Conservation (phyloP, 2,113 vertebrate species). For the Isichthys henryi region DNA sequence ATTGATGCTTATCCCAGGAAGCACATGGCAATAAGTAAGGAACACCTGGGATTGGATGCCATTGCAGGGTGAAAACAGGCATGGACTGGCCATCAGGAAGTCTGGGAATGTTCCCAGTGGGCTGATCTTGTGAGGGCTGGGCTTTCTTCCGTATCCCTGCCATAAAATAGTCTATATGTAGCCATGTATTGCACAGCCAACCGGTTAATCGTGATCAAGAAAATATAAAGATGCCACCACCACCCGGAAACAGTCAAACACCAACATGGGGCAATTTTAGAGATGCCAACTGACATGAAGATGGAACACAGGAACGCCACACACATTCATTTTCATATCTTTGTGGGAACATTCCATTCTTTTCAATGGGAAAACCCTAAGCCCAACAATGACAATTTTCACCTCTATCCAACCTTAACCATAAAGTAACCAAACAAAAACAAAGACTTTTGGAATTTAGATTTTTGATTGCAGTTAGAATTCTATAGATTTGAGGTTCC, state of each 20-base stretch:
- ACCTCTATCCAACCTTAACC: no score
- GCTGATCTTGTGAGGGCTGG: neutral
- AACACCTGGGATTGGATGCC: neutral
- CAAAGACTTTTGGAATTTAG: no score
- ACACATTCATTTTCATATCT: neutral
- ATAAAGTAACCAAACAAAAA: neutral
- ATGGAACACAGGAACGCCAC: neutral
- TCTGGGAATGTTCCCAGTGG: neutral
- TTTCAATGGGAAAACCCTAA: no score
- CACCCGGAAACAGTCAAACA: no score
- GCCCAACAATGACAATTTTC: no score
- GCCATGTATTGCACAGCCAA: neutral
- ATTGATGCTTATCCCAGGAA: neutral
- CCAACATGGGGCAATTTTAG: no score
- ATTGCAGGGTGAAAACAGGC: neutral
- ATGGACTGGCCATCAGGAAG: neutral
- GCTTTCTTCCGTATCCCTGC: neutral
- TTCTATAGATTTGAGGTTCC: neutral
- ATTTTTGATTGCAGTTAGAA: neutral
- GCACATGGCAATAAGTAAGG: neutral
- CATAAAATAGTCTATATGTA: neutral
- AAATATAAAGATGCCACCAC: no score
- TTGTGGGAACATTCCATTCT: neutral
- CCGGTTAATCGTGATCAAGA: neutral
- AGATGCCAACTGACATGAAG: neutral